Conservation (phyloP, 2,797 vertebrate genomes). For the Coranthus polyacanthus region DNA sequence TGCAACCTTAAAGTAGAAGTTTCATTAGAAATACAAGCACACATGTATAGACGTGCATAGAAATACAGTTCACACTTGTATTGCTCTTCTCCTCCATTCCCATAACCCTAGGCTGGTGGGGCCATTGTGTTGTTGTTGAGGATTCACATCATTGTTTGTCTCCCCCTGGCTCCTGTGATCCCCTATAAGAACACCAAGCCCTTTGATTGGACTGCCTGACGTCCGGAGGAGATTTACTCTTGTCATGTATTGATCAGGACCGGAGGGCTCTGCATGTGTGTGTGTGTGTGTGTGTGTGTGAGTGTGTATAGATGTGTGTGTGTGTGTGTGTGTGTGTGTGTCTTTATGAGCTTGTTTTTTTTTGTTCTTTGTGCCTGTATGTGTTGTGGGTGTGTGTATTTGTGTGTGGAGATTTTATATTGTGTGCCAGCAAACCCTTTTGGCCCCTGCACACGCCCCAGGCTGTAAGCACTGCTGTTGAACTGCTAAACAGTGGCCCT, state of each 20-base stretch:
- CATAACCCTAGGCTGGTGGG: constrained; percentile 77
- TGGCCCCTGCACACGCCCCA: constrained; percentile 77
- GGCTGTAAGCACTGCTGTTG: constrained; percentile 80
- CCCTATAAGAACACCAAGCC: constrained; percentile 82
- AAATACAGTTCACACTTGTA: constrained; percentile 55
- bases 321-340: constrained; percentile 32
- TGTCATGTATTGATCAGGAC: constrained; percentile 88
- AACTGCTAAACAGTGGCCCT: constrained; percentile 82
- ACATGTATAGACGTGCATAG: constrained; percentile 31
- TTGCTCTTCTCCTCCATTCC: constrained; percentile 70
- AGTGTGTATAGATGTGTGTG: constrained; percentile 28
- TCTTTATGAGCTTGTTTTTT: constrained; percentile 71
- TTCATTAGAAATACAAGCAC: constrained; percentile 26
- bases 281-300: constrained; percentile 49
- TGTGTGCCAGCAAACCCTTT: constrained; percentile 79
- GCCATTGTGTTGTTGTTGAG: constrained; percentile 80
- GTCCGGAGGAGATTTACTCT: constrained; percentile 86
- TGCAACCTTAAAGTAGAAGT: constrained; percentile 34
- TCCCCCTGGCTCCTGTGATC: constrained; percentile 83
- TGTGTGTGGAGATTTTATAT: constrained; percentile 62
- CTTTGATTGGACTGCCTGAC: constrained; percentile 86
- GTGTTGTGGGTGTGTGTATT: constrained; percentile 37
- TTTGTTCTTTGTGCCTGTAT: constrained; percentile 64
- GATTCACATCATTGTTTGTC: constrained; percentile 84
- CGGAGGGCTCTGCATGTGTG: constrained; percentile 73